These are phyloP conservation scores for Chaitophorus viminalis DNA, from an alignment of 2,888 invertebrate species.

Conservation along the genomic window DNA sequence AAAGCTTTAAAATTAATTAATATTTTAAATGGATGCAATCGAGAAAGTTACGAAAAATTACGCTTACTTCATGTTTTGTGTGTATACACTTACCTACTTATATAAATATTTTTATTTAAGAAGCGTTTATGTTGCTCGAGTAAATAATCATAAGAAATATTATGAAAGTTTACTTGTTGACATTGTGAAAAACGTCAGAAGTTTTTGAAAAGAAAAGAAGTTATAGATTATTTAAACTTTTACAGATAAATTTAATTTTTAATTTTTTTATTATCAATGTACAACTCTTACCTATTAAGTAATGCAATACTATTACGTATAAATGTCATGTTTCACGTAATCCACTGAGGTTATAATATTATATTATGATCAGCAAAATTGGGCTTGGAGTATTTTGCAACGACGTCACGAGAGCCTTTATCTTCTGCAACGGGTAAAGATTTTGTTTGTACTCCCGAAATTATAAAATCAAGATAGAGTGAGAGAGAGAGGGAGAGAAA, in stretches of 20 bases:
- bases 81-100: neutral
- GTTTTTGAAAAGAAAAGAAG: neutral
- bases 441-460: neutral
- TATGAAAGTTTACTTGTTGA: neutral
- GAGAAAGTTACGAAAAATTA: neutral
- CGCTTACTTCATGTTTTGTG: neutral
- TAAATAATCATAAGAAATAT: neutral
- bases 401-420: neutral
- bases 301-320: neutral
- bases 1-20: neutral
- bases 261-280: neutral
- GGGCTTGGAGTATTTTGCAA: neutral
- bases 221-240: neutral
- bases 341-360: neutral
- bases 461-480: neutral
- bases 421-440: neutral
- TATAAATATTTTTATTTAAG: neutral
- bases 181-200: neutral
- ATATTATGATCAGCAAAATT: neutral
- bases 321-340: neutral
- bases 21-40: neutral
- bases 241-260: slow-evolving; percentile 1
- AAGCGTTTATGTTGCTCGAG: neutral
- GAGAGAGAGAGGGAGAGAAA: too few species aligned
- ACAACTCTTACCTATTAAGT: too few species aligned